Evolutionary conservation across 2,888 invertebrate genomes (phyloP).

Genomic region (Drosophila infuscata): DNA sequence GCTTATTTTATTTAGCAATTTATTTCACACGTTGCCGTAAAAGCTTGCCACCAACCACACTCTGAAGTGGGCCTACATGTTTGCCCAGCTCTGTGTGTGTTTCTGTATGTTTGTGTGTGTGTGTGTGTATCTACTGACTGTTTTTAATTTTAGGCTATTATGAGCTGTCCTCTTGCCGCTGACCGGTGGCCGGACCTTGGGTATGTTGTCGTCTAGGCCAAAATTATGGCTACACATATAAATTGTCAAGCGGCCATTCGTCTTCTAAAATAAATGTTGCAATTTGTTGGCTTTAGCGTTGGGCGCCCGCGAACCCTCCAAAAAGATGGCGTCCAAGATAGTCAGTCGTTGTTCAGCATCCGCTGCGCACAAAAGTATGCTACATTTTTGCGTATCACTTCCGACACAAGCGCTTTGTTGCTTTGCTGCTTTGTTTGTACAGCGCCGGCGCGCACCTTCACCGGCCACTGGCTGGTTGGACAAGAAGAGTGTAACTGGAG

Average conservation of each 20-base stretch:
- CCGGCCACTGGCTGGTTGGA: conserved; percentile 11
- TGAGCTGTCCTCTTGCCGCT: conserved; percentile 50
- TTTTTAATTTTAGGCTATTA: conserved; percentile 81
- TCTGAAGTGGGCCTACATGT: conserved; percentile 45
- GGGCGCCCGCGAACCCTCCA: conserved; percentile 44
- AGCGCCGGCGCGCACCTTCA: conserved; percentile 70
- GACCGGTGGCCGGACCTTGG: conserved; percentile 1
- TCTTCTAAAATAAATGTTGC: conserved; percentile 84
- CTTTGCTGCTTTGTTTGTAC: conserved; percentile 25
- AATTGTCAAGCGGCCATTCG: conserved; percentile 84
- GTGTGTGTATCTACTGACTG: conserved; percentile 67
- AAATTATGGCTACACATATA: conserved; percentile 79
- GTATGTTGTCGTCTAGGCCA: conserved; percentile 39
- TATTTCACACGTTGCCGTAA: conserved; percentile 75
- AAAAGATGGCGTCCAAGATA: conserved; percentile 59
- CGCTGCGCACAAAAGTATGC: conserved; percentile 63
- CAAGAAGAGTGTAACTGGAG: neutral
- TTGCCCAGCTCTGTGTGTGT: conserved; percentile 12
- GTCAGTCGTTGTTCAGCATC: conserved; percentile 38
- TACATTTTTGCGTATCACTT: conserved; percentile 50
- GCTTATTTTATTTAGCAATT: conserved; percentile 82
- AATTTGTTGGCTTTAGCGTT: conserved; percentile 82
- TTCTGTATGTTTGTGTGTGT: neutral
- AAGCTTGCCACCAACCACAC: conserved; percentile 35
- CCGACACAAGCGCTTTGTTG: conserved; percentile 20